Evolutionary conservation across 2,797 vertebrate genomes (phyloP).

Genomic region (Parauchenoglanis ngamensis): DNA sequence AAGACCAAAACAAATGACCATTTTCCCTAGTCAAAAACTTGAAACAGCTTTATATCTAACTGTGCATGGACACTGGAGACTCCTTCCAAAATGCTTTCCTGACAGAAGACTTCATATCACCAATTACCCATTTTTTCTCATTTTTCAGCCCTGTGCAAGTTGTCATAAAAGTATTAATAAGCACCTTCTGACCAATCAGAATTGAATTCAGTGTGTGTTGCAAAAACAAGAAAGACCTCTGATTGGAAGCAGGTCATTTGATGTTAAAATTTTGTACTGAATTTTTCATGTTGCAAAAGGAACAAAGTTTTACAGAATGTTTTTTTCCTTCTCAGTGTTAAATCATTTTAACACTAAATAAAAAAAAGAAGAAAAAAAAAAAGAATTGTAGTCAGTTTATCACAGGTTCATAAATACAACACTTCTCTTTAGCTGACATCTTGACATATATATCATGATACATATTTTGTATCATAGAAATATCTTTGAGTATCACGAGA

Average conservation of each 20-base stretch:
- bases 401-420: neutral
- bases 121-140: neutral
- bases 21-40: too few species aligned
- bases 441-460: neutral
- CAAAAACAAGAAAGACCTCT: neutral
- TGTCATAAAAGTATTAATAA: too few species aligned
- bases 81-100: neutral
- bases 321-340: neutral
- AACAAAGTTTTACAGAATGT: neutral
- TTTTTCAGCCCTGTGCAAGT: neutral
- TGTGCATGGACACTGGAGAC: neutral
- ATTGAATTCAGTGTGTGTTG: neutral
- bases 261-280: neutral
- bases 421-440: neutral
- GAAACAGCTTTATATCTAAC: neutral
- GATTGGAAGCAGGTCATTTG: neutral
- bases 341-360: neutral
- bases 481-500: neutral
- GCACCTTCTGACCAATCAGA: neutral
- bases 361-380: neutral
- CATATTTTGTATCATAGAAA: neutral
- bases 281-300: neutral
- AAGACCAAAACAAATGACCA: too few species aligned
- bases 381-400: neutral
- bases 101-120: neutral